A percentile compares a stretch with the other conserved stretches of the same genome.
phyloP scores from a whole-genome alignment of 2,113 vertebrate genomes.

The Alligator sinensis region DNA sequence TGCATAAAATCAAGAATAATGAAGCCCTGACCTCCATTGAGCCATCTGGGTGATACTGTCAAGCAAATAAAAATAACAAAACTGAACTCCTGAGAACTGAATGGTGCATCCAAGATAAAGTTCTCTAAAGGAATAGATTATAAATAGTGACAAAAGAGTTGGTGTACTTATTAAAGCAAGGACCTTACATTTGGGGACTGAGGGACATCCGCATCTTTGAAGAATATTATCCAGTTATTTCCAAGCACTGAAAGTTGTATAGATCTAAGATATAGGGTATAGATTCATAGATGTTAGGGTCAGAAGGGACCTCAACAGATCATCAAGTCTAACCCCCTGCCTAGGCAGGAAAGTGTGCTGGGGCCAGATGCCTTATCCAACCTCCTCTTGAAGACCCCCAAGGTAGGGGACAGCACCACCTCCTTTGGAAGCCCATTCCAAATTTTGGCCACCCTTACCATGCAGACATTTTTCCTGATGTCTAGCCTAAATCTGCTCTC shows the following conservation, averaged over 20 bases:
- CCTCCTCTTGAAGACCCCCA: no score
- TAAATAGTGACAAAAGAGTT: conserved; percentile 51
- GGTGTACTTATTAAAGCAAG: conserved; percentile 44
- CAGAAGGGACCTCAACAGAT: no score
- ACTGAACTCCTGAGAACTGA: conserved; percentile 23
- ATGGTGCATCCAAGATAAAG: conserved; percentile 36
- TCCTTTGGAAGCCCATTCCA: no score
- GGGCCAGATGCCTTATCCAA: no score
- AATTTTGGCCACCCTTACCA: no score
- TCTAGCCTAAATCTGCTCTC: no score
- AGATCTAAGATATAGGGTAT: conserved; percentile 19
- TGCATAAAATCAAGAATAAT: background rate
- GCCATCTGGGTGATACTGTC: background rate
- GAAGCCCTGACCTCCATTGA: background rate
- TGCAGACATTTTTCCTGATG: no score
- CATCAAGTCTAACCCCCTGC: no score
- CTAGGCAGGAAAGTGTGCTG: no score
- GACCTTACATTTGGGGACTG: conserved; percentile 15
- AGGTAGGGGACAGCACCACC: no score
- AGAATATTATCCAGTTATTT: conserved; percentile 46
- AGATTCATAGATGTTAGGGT: background rate
- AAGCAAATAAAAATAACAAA: conserved; percentile 44
- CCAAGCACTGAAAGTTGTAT: conserved; percentile 27
- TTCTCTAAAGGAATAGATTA: conserved; percentile 5
- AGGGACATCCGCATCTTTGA: conserved; percentile 44